Evolutionary conservation across 64 coral and sea anemone genomes (phyloP).

Genomic region (Dendrophyllia cribrosa): DNA sequence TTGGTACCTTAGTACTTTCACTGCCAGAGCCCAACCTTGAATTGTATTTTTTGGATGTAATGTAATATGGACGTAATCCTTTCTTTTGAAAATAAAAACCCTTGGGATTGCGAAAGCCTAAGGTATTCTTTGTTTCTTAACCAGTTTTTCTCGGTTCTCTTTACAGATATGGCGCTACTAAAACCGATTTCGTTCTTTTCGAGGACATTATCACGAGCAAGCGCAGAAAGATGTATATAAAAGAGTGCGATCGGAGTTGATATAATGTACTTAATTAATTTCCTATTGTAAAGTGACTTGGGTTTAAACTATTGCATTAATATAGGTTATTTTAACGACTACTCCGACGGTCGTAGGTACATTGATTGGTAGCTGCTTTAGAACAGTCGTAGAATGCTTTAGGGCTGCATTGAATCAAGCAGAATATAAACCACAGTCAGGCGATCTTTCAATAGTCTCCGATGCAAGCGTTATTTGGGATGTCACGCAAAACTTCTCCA

Average conservation of each 20-base stretch:
- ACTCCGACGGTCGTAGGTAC: not conserved
- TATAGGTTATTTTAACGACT: not conserved
- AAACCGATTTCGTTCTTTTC: not conserved
- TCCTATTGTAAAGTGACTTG: slow-evolving; percentile 20
- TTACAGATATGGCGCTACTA: slow-evolving; percentile 2
- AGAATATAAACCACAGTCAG: not conserved
- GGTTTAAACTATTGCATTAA: not conserved
- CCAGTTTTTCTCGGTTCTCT: not conserved
- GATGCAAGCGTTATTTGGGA: no score
- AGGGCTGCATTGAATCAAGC: not conserved
- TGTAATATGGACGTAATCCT: no score
- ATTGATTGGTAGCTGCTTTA: not conserved
- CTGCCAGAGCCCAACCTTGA: no score
- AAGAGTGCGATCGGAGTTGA: slow-evolving; percentile 10
- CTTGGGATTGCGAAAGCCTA: no score
- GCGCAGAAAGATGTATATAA: slow-evolving; percentile 3
- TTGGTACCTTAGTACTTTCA: no score
- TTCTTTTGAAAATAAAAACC: no score
- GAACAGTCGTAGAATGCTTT: not conserved
- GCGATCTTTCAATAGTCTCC: no score
- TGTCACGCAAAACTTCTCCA: no score
- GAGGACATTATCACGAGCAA: not conserved
- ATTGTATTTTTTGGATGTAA: no score
- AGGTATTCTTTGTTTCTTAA: not conserved
- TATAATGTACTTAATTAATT: slow-evolving; percentile 1